These are phyloP conservation scores for Punctoribates punctum DNA, from an alignment of 2,888 invertebrate species.

Conservation along the genomic window DNA sequence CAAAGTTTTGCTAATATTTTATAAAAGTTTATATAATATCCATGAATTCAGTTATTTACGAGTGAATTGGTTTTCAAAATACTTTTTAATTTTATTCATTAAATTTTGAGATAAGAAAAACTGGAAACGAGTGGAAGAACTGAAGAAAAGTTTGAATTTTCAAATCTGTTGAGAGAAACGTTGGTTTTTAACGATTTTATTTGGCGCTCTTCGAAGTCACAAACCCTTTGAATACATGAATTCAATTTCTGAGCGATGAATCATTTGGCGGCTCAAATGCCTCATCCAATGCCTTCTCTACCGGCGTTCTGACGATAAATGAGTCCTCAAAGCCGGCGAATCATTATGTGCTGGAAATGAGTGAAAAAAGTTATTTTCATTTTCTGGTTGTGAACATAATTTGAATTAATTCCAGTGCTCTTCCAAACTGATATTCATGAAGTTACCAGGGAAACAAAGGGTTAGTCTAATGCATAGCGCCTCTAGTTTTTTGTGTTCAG, in stretches of 20 bases:
- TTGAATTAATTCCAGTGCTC: conserved; percentile 12
- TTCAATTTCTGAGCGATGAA: conserved; percentile 10
- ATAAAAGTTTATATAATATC: no score
- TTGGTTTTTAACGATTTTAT: conserved; percentile 6
- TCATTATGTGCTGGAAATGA: not conserved
- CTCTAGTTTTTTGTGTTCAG: not conserved
- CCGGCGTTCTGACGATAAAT: not conserved
- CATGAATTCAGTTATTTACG: no score
- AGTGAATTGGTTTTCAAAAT: no score
- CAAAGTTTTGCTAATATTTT: no score
- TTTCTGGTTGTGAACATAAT: conserved; percentile 1
- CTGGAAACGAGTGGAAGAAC: no score
- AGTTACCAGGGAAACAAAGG: conserved; percentile 10
- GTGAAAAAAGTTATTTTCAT: conserved; percentile 9
- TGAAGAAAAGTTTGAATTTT: no score
- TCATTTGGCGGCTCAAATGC: conserved; percentile 1
- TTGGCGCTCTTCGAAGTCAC: not conserved
- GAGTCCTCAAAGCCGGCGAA: not conserved
- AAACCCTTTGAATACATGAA: conserved; percentile 22
- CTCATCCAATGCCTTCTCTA: not conserved
- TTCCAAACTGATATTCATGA: conserved; percentile 14
- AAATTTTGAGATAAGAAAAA: no score
- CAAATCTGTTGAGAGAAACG: no score
- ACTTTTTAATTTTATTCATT: no score
- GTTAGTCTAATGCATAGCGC: not conserved